Base-by-base conservation (phyloP, 2,113 vertebrate species). In the Mesocricetus auratus region DNA sequence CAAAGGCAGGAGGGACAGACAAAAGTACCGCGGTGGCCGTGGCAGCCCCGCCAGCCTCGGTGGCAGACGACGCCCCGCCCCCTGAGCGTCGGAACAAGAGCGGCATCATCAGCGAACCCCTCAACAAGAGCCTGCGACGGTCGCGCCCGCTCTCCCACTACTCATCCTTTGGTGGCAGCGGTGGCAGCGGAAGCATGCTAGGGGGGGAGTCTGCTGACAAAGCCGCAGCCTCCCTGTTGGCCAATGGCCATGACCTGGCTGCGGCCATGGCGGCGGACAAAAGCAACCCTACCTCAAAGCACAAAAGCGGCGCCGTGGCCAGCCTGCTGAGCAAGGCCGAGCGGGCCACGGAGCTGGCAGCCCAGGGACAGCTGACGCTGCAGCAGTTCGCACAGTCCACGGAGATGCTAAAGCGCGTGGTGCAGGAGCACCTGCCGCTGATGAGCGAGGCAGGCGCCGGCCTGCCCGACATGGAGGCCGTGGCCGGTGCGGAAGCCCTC, bases 361-460 rank as follows among this genome's bases (percentile, higher is more conserved):
- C 99, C 94, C 99, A 99, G 98, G 99, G 99, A 99, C 99, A 99
- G 99, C 99, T 99, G 94, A 99, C 99, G 97, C 99, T 99, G 98
- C 99, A 99, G 98, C 99, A 99, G 99, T 99, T 99, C 98, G 99
- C 99, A 95, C 99, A 99, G 98, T 99, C 99, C 3, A 99, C 99
- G 75, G 99, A 99, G 95, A 99, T 99, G 98, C 98, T 99, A 96
- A 99, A 99, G 98, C 99, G 99, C 90, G 99, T 99, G 96, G 99
- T 99, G 96, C 99, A 99, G 99, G 99, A 99, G 98, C 99, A 99
- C 98, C 99, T 99, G 97, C 99, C 99, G 58, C 98, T 99, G 89
- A 99, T 99, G 79, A 99, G 99, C 71, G 99, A 99, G 74, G 98
- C 99, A 0, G 99, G 99, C 91, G 98, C 99, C 78, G 99, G 99